These are phyloP conservation scores for Phania funesta DNA, from an alignment of 2,888 invertebrate species.

Conservation along the genomic window DNA sequence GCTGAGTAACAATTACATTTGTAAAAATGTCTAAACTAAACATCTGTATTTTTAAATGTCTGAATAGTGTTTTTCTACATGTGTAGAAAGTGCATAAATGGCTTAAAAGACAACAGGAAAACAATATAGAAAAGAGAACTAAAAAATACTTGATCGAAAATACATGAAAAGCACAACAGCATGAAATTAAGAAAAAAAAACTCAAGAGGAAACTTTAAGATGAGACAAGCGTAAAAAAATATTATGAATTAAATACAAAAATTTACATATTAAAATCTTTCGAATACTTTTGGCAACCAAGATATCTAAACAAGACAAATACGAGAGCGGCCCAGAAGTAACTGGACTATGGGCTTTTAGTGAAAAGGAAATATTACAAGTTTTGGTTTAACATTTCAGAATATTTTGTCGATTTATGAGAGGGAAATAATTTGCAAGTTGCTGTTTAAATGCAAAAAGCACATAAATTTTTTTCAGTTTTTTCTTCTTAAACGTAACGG, in stretches of 20 bases:
- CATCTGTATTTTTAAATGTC: slow-evolving; percentile 13
- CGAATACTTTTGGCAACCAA: no score
- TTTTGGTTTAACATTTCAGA: no score
- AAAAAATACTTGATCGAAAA: neutral
- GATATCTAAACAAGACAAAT: no score
- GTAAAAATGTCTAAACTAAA: neutral
- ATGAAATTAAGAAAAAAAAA: slow-evolving; percentile 10
- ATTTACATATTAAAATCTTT: neutral
- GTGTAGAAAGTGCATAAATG: slow-evolving; percentile 52
- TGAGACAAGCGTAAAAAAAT: slow-evolving; percentile 30
- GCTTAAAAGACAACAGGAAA: slow-evolving; percentile 32
- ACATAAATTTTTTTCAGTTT: no score
- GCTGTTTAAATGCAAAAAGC: no score
- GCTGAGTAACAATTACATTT: neutral
- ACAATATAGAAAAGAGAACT: neutral
- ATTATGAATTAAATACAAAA: neutral
- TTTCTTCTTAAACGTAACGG: no score
- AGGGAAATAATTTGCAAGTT: no score
- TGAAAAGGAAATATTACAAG: no score
- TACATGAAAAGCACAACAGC: slow-evolving; percentile 3
- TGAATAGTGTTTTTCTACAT: slow-evolving; percentile 33
- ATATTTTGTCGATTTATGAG: no score
- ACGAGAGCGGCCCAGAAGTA: no score
- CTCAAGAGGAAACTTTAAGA: slow-evolving; percentile 9
- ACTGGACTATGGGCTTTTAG: no score